Conservation (phyloP, 1,140 invertebrate genomes). For the Musca domestica region DNA sequence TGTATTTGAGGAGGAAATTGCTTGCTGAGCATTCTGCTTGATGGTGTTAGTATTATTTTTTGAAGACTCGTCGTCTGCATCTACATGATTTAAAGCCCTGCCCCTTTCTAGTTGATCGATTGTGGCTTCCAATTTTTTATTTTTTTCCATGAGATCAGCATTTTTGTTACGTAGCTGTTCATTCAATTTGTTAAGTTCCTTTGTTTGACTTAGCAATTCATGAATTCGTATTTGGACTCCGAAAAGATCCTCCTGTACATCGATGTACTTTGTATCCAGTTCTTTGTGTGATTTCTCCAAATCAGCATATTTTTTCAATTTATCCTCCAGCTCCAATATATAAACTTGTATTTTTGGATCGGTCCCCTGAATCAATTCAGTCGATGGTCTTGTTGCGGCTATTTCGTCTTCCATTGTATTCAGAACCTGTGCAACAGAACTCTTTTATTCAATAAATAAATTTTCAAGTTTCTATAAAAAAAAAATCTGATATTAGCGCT, state of each 20-base stretch:
- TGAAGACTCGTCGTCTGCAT: background rate
- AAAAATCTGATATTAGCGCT: too few species aligned
- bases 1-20: too few species aligned
- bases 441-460: too few species aligned
- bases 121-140: background rate
- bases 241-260: background rate
- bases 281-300: background rate
- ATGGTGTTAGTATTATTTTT: background rate
- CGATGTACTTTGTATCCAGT: background rate
- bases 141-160: background rate
- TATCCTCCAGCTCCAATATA: background rate
- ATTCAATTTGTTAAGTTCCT: background rate
- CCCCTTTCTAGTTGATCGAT: background rate
- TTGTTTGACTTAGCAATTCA: background rate
- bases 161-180: background rate
- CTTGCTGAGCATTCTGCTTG: background rate
- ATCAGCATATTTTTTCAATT: background rate
- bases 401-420: background rate
- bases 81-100: too few species aligned
- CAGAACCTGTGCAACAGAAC: too few species aligned
- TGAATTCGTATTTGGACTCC: background rate
- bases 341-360: background rate
- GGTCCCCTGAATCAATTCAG: background rate
- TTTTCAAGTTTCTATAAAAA: too few species aligned
- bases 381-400: too few species aligned